Evolutionary conservation across 2,113 vertebrate species (phyloP), one percentile per base, ranked within the genome.

Genomic region (Muntiacus muntjak): DNA sequence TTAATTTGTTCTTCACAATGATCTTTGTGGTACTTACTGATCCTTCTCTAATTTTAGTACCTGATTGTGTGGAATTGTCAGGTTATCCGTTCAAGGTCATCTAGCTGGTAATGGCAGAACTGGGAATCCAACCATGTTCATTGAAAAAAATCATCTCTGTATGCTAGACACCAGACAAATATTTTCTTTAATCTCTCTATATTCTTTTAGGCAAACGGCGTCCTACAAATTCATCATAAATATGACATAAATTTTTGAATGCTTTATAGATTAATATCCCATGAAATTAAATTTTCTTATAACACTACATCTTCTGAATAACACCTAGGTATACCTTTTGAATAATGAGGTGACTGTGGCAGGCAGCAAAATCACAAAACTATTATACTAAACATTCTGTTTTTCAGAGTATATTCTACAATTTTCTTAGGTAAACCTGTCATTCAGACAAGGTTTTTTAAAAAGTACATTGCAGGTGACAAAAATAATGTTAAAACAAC

Each of bases 401-500:
- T 95, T 93, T 90, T 84, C 64, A 19, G 52, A n/a, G 15, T 79
- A 30, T 45, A 79, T 89, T 97, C 82, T 94, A 89, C 25, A 71
- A 47, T 97, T 97, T 95, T 89, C 95, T 94, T 86, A 89, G 55
- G 81, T 82, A 60, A 97, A 86, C 23, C 83, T 94, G 71, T 91
- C 89, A 95, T 91, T 94, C 50, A 45, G 45, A 52, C 7, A 23
- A 71, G 45, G 28, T 58, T 93, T 97, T 94, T 43, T 2, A 92
- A 82, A 92, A 95, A 91, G 71, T 58, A 79, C 60, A 78, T 54
- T 86, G 55, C 58, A 87, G 78, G n/a, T 95, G 55, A 57, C 74
- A 94, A 97, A 71, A 96, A 91, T 93, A 93, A 95, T 28, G 57
- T 97, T 95, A 94, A 97, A 95, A 94, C 86, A 97, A 91, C 54